Evolutionary conservation across 1,140 invertebrate genomes (phyloP), one percentile per base, ranked within the genome.

Genomic region (Protaetia brevitarsis): DNA sequence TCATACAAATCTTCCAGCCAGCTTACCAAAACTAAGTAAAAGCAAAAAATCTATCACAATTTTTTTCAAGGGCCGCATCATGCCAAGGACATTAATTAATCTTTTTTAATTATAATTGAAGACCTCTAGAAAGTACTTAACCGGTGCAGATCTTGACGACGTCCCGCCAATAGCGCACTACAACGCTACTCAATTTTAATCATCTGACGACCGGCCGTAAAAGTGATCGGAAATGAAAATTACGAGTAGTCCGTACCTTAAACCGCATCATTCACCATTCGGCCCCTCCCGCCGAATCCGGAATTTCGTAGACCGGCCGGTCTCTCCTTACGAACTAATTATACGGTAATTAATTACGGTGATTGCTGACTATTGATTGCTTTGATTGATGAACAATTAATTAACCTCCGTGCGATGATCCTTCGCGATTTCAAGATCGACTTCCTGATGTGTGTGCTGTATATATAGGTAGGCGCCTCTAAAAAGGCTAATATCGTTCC

Each of bases 191-290:
- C 6, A 23, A 51, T 51, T 51, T 51, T 51, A 51, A 51, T 51
- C 19, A 51, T 6, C 19, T 16, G 2, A 10, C 28, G n/a, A 10
- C 3, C 23, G n/a, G 2, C 7, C 21, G 26, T 31, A 59, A 26
- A 29, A 59, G 5, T 67, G 61, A 64, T 62, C 66, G 66, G 66
- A 67, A 64, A 67, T 67, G 66, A 64, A 64, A 63, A 58, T 67
- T 67, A 64, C 19, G 21, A 19, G 57, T 13, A 51, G 41, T 51
- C 34, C 41, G 41, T 51, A 30, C 29, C 60, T 62, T 29, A 36
- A 30, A 34, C 29, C 60, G 13, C 21, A 23, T n/a, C n/a, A 31
- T 13, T 30, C 60, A 34, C 60, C 27, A 31, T 62, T 30, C 16
- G 16, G 16, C 41, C 41, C 30, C 29, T 36, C 31, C 29, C 26